These are phyloP conservation scores for Nomada lathburiana DNA, from an alignment of 2,888 invertebrate genomes.

Conservation along the genomic window DNA sequence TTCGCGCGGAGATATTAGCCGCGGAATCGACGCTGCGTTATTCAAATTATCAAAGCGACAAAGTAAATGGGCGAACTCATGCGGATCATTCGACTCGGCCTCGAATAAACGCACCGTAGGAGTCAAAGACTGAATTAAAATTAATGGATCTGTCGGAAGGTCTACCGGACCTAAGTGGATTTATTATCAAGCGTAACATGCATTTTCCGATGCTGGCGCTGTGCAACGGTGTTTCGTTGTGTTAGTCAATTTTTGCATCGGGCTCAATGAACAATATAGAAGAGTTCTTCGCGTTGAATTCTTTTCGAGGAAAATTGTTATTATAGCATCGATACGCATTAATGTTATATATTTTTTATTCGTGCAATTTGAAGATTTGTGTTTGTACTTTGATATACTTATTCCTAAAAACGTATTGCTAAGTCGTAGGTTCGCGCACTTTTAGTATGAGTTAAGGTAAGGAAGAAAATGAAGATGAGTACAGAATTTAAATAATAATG, in stretches of 20 bases:
- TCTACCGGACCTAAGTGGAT: neutral
- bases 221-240: neutral
- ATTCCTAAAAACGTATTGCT: too few species aligned
- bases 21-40: constrained; percentile 24
- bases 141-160: constrained; percentile 22
- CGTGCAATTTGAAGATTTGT: too few species aligned
- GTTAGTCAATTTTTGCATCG: constrained; percentile 6
- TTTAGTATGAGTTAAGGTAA: too few species aligned
- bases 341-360: too few species aligned
- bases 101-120: constrained; percentile 40
- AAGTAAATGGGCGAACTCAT: constrained; percentile 38
- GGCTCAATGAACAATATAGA: too few species aligned
- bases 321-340: too few species aligned
- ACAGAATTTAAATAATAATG: too few species aligned
- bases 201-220: neutral
- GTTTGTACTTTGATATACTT: too few species aligned
- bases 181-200: constrained; percentile 7
- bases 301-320: neutral
- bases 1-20: constrained; percentile 29
- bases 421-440: too few species aligned
- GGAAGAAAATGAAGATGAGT: too few species aligned
- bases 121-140: constrained; percentile 44
- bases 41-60: constrained; percentile 44
- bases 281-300: neutral
- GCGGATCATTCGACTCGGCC: constrained; percentile 30